Evolutionary conservation across 1,140 invertebrate species (phyloP).

Genomic region (Musca domestica): DNA sequence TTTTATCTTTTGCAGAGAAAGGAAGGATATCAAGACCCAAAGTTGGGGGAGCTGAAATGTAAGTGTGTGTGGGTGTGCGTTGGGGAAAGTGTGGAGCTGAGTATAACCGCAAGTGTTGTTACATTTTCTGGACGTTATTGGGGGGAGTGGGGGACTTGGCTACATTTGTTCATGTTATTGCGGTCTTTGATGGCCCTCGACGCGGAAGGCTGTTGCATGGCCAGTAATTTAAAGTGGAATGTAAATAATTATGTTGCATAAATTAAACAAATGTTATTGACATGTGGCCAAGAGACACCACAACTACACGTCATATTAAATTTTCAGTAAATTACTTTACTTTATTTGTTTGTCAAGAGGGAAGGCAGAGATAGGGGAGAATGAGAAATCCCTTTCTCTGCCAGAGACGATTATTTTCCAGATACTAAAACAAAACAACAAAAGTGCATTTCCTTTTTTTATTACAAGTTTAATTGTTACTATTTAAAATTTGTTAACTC

Average conservation of each 20-base stretch:
- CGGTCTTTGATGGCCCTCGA: not conserved
- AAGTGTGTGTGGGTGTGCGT: not conserved
- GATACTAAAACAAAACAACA: not conserved
- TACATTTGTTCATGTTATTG: not conserved
- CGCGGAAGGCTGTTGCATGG: not conserved
- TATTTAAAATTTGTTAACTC: not conserved
- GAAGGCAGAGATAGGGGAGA: not conserved
- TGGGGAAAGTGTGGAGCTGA: not conserved
- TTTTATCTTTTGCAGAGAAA: too few species aligned
- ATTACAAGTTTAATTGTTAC: not conserved
- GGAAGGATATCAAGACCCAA: not conserved
- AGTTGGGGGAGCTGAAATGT: not conserved
- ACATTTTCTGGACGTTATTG: not conserved
- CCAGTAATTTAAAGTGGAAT: conserved; percentile 24
- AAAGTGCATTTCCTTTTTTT: not conserved
- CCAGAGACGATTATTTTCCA: not conserved
- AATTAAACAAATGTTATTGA: conserved; percentile 27
- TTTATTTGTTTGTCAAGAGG: not conserved
- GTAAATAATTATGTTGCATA: conserved; percentile 28
- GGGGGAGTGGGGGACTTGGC: too few species aligned
- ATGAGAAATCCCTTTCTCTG: too few species aligned
- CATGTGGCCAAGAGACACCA: not conserved
- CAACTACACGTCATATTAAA: conserved; percentile 2
- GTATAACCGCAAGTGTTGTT: conserved; percentile 11
- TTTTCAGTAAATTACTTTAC: not conserved